These are phyloP conservation scores for Sylvia borin DNA, from an alignment of 2,797 vertebrate genomes.

Conservation along the genomic window DNA sequence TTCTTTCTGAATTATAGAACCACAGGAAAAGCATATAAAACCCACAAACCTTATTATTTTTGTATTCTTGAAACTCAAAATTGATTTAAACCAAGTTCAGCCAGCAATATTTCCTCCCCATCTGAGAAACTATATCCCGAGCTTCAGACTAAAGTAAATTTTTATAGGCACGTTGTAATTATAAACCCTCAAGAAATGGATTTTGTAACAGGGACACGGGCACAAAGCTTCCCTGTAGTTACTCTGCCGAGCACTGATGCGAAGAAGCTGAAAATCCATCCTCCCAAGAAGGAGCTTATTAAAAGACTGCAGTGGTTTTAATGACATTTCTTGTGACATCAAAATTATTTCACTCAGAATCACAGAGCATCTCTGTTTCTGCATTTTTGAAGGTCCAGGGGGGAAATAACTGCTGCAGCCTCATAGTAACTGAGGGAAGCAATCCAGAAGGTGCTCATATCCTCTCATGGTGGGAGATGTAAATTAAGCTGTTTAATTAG, in stretches of 20 bases:
- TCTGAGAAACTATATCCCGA: conserved; percentile 29
- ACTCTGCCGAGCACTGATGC: neutral
- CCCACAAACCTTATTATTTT: conserved; percentile 65
- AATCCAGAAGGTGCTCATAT: neutral
- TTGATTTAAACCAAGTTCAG: conserved; percentile 60
- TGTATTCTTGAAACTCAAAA: conserved; percentile 50
- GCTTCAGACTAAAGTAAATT: conserved; percentile 54
- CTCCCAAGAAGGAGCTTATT: conserved; percentile 57
- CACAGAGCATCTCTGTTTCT: neutral
- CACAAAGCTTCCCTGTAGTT: conserved; percentile 37
- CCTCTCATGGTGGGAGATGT: neutral
- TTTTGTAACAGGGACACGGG: neutral
- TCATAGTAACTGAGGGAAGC: neutral
- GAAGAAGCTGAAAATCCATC: conserved; percentile 36
- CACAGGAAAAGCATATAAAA: conserved; percentile 48
- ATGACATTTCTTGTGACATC: conserved; percentile 53
- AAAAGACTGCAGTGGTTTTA: conserved; percentile 50
- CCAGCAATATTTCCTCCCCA: conserved; percentile 43
- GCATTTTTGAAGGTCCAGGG: neutral
- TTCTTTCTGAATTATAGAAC: conserved; percentile 56
- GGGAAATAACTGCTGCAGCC: neutral
- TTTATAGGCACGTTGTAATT: conserved; percentile 58
- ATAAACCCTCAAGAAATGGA: conserved; percentile 35
- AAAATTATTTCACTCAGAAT: conserved; percentile 46
- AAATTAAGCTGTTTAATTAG: conserved; percentile 54